Evolutionary conservation across 2,888 invertebrate genomes (phyloP), one percentile per base, ranked within the genome.

Genomic region (Corbicula japonica): DNA sequence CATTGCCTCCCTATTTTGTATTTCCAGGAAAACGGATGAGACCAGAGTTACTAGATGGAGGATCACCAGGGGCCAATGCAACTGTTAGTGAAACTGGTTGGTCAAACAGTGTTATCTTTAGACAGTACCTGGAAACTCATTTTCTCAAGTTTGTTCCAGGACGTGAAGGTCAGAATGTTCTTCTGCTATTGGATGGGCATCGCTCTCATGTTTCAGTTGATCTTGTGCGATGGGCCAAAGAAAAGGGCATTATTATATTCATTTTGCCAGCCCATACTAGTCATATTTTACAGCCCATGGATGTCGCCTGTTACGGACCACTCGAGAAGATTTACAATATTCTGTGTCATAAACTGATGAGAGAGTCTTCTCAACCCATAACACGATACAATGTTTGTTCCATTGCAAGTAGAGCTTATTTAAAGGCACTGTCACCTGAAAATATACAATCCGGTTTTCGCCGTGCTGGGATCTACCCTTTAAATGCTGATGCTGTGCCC

Each of bases 101-200:
- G 58, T 78, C 73, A 4, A 73, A 73, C 34, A 38, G 58, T 15
- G 48, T 12, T 1, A 26, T 73, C 12, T 78, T 78, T 21, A 18
- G 68, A 54, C 18, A 73, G 18, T 73, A 73, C 28, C 48, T 78
- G n/a, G 62, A 73, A 32, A 32, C 63, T n/a, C 68, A 78, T 38
- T 73, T 78, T 38, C 15, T 54, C 18, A 54, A 21, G 5, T 54
- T 54, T 54, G 52, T 62, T 18, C 73, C 78, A 8, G 52, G 30
- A 1, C 56, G 26, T 21, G 48, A 6, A 28, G 63, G 60, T 21
- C 34, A 68, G 15, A 48, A n/a, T 26, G 38, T 73, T 15, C 61
- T 78, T 0, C 38, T 73, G 1, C 28, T 78, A 12, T 62, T 72
- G 15, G 34, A 61, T 66, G 73, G 73, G 15, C 56, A 68, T 21